Conservation (phyloP, 2,113 vertebrate genomes). For the Daboia siamensis region DNA sequence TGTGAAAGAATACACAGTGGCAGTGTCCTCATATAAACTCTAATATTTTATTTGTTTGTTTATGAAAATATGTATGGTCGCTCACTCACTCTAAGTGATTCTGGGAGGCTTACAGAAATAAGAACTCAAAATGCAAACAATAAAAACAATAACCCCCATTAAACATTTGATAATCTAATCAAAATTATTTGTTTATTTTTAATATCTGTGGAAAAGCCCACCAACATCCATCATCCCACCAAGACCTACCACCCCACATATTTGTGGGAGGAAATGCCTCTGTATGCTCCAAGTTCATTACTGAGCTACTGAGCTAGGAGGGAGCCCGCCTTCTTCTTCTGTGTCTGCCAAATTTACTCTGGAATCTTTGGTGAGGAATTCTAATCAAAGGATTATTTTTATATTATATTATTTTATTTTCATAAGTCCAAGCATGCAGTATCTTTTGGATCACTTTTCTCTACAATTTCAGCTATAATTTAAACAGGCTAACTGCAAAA, state of each 20-base stretch:
- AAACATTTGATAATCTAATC: neutral
- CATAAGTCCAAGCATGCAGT: neutral
- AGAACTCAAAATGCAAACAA: neutral
- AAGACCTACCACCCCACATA: neutral
- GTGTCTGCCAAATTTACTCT: neutral
- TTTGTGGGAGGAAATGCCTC: neutral
- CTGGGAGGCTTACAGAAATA: neutral
- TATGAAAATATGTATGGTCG: neutral
- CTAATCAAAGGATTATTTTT: neutral
- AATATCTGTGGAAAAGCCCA: neutral
- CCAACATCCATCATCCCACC: neutral
- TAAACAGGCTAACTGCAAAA: neutral
- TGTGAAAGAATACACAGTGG: neutral
- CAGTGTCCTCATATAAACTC: neutral
- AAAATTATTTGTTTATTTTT: neutral
- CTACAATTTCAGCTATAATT: neutral
- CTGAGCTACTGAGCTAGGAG: neutral
- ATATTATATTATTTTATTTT: neutral
- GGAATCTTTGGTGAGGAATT: neutral
- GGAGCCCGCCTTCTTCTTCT: neutral
- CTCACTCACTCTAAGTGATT: neutral
- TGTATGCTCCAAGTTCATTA: neutral
- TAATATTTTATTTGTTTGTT: neutral
- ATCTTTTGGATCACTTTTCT: neutral
- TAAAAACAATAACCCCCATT: neutral